Base-by-base conservation (phyloP, 2,113 vertebrate species). In the Periophthalmus modestus region DNA sequence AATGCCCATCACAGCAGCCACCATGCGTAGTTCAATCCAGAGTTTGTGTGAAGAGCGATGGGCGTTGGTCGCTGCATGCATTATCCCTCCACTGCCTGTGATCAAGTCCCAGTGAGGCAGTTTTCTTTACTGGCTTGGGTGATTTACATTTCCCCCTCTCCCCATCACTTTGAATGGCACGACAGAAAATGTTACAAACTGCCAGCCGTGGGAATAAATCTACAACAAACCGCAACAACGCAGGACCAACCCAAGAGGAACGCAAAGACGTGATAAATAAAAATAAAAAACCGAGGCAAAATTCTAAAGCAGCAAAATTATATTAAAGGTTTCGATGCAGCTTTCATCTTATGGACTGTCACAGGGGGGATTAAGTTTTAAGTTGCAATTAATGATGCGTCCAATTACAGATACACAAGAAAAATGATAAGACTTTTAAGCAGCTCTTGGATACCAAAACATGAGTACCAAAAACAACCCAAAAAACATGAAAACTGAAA, bases 101-200 rank as follows among this genome's bases (percentile, higher is more conserved):
- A 83, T 82, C 72, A 88, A 83, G 73, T 81, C 85, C 77, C 84
- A 70, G 65, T 4, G 74, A 73, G 81, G 66, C 62, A 24, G 57
- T 74, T 83, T 83, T 57, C 82, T 85, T 78, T 81, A 74, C 72
- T 14, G 55, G 58, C 74, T 73, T 39, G 66, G 43, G 48, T 66
- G 80, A 88, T 83, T 88, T 85, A 79, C 74, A 87, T 85, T 81
- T 77, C 71, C 77, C 28, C 77, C 68, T 72, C 61, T 66, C 66
- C n/a, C 69, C 48, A 73, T 81, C 75, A 61, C 62, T 80, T 78
- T 73, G 67, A 83, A 70, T 55, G 73, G 71, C 18, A 75, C 71
- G 71, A 77, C 48, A 71, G 68, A 78, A 80, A 74, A 11, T 48
- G 76, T 39, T 83, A 72, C 54, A 77, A 87, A 84, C 57, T 21